Evolutionary conservation across 2,797 vertebrate genomes (phyloP).

Genomic region (Scolopax bukidnonensis): DNA sequence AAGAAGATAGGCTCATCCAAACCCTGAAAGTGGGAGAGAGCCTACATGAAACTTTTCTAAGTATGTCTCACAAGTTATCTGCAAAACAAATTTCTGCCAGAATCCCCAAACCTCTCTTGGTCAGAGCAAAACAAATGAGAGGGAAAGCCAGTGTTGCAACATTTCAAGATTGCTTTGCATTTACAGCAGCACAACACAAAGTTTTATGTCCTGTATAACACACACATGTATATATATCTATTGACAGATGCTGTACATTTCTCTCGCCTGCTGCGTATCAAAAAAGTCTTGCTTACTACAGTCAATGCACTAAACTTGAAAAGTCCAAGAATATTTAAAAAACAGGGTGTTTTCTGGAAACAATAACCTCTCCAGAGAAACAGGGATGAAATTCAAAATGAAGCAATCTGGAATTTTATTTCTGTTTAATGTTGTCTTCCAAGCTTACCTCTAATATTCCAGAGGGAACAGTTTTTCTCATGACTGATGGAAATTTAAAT

Average conservation of each 20-base stretch:
- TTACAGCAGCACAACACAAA: background rate
- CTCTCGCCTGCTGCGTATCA: background rate
- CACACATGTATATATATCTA: background rate
- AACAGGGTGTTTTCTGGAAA: conserved; percentile 34
- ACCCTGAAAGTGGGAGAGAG: background rate
- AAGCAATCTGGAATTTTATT: conserved; percentile 59
- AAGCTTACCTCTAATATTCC: conserved; percentile 31
- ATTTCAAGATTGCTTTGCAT: background rate
- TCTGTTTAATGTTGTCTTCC: conserved; percentile 54
- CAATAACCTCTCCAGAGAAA: background rate
- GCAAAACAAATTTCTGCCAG: background rate
- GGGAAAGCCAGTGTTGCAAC: background rate
- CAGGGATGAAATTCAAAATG: background rate
- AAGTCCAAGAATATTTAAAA: background rate
- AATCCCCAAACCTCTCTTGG: background rate
- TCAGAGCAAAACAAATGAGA: background rate
- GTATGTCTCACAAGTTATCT: background rate
- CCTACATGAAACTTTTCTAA: background rate
- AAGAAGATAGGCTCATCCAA: background rate
- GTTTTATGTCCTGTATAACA: background rate
- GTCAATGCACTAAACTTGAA: background rate
- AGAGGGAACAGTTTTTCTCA: conserved; percentile 57
- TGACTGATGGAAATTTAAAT: conserved; percentile 74
- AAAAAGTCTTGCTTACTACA: background rate
- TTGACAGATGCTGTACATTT: background rate